Evolutionary conservation across 2,797 vertebrate genomes (phyloP).

Genomic region (Enteromius afrohamiltoni): DNA sequence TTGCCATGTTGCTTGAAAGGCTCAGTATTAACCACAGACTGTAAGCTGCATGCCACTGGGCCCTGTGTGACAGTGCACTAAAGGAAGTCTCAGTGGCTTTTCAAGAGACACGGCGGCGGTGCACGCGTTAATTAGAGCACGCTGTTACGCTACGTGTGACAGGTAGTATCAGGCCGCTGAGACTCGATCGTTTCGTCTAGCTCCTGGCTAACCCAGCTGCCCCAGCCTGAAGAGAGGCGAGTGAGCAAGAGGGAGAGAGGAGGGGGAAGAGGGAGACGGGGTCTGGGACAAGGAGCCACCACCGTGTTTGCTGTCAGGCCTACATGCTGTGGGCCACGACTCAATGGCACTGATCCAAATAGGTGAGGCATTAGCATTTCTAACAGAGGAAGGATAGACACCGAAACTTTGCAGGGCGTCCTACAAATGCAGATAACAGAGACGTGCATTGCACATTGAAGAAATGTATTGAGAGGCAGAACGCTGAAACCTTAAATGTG

Average conservation of each 20-base stretch:
- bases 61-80: constrained; percentile 74
- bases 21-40: constrained; percentile 78
- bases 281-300: constrained; percentile 50
- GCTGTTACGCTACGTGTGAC: constrained; percentile 68
- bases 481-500: background rate
- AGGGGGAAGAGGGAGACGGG: constrained; percentile 28
- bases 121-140: constrained; percentile 79
- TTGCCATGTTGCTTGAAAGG: constrained; percentile 65
- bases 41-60: constrained; percentile 69
- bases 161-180: constrained; percentile 70
- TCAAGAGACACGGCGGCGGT: constrained; percentile 71
- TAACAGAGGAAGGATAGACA: constrained; percentile 27
- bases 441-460: background rate
- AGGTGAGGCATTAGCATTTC: constrained; percentile 58
- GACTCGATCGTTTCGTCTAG: constrained; percentile 60
- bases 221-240: constrained; percentile 39
- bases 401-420: constrained; percentile 41
- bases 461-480: background rate
- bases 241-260: background rate
- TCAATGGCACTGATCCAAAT: constrained; percentile 60
- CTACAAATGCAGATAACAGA: constrained; percentile 33
- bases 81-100: constrained; percentile 80
- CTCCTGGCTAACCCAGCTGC: constrained; percentile 48
- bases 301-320: constrained; percentile 49
- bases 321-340: constrained; percentile 53